A percentile compares a stretch with the other conserved stretches of the same genome.
Evolutionary conservation across 2,797 vertebrate genomes (phyloP).

Genomic region (Neosalanx taihuensis): DNA sequence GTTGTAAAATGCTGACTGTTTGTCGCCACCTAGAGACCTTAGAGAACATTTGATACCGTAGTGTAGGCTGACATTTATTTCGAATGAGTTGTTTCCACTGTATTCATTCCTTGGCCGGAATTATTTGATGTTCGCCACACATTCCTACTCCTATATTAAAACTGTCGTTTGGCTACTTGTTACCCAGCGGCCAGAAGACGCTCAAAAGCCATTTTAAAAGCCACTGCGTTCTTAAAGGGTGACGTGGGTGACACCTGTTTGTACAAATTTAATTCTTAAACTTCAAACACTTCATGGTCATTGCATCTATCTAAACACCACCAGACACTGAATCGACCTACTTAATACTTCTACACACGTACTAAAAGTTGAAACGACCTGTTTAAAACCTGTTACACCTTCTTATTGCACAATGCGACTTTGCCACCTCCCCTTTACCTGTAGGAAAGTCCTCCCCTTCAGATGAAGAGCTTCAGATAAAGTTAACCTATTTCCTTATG

Average conservation of each 20-base stretch:
- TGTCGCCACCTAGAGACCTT: slow-evolving; percentile 19
- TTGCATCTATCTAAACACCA: too few relatives aligned
- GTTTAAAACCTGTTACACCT: too few relatives aligned
- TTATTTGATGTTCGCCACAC: not conserved
- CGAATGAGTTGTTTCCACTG: too few relatives aligned
- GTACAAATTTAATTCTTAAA: too few relatives aligned
- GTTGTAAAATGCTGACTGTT: not conserved
- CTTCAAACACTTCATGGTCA: too few relatives aligned
- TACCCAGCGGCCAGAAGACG: slow-evolving; percentile 27
- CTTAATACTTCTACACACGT: too few relatives aligned
- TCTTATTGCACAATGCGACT: slow-evolving; percentile 14
- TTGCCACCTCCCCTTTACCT: slow-evolving; percentile 13
- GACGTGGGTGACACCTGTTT: too few relatives aligned
- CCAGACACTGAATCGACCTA: too few relatives aligned
- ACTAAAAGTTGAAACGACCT: too few relatives aligned
- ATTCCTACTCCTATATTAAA: not conserved
- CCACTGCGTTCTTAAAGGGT: too few relatives aligned
- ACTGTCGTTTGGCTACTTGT: not conserved
- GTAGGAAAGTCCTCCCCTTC: slow-evolving; percentile 18
- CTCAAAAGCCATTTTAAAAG: not conserved
- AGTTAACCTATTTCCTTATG: not conserved
- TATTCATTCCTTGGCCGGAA: not conserved
- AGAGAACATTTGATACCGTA: not conserved
- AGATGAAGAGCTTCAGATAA: not conserved
- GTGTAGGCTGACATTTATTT: not conserved